A percentile compares a stretch with the other conserved stretches of the same genome.
These are phyloP conservation scores for Cuculus canorus DNA, from an alignment of 2,797 vertebrate genomes.

Conservation along the genomic window DNA sequence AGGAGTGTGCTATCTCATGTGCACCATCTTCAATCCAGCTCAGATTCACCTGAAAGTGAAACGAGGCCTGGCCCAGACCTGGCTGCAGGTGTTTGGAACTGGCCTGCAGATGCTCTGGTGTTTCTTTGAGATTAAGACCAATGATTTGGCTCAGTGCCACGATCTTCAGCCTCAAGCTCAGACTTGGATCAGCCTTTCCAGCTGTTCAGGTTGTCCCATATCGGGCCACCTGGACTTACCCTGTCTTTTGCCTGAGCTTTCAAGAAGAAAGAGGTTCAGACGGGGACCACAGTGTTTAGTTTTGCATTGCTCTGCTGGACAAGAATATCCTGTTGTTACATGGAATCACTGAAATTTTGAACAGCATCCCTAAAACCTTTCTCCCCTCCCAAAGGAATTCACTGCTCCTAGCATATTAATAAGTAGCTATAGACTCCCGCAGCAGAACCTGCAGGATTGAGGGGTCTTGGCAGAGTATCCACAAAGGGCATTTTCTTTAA, in stretches of 20 bases:
- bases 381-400: background rate
- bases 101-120: background rate
- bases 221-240: background rate
- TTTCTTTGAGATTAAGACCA: background rate
- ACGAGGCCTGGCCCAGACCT: background rate
- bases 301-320: background rate
- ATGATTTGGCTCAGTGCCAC: background rate
- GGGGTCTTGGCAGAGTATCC: conserved; percentile 33
- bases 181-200: background rate
- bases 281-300: background rate
- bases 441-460: conserved; percentile 15
- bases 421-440: background rate
- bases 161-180: background rate
- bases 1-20: background rate
- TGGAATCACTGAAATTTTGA: background rate
- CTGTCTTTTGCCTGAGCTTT: background rate
- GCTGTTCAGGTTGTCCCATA: background rate
- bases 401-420: background rate
- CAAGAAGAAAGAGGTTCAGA: background rate
- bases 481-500: conserved; percentile 44
- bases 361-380: background rate
- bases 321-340: background rate
- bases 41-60: background rate
- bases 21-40: background rate
- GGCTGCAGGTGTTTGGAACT: background rate